A percentile compares a stretch with the other conserved stretches of the same genome.
phyloP scores from a whole-genome alignment of 1,140 invertebrate genomes.

The Drosophila paulistorum region DNA sequence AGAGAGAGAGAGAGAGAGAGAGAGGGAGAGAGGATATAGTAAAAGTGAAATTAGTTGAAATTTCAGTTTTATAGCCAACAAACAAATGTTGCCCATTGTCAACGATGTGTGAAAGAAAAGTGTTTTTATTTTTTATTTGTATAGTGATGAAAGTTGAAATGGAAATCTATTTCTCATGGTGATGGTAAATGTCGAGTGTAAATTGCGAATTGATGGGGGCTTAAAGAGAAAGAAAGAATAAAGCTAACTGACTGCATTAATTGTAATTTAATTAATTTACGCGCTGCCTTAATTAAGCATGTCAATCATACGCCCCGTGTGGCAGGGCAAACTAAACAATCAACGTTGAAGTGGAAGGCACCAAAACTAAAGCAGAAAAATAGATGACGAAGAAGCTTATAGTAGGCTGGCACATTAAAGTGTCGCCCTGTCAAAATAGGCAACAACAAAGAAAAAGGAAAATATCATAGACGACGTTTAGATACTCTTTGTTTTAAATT shows the following conservation, averaged over 20 bases:
- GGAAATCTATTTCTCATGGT: neutral
- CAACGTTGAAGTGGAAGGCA: neutral
- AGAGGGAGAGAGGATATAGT: neutral
- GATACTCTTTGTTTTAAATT: neutral
- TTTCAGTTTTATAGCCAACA: neutral
- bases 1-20: neutral
- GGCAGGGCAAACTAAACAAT: constrained; percentile 23
- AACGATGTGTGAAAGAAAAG: neutral
- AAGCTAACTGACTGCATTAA: constrained; percentile 64
- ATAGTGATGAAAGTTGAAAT: constrained; percentile 11
- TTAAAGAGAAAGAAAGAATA: constrained; percentile 31
- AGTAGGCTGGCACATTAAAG: constrained; percentile 59
- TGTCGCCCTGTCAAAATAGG: constrained; percentile 64
- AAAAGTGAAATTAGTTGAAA: constrained; percentile 21
- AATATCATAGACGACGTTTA: neutral
- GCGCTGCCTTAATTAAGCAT: constrained; percentile 63
- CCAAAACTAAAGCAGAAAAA: constrained; percentile 24
- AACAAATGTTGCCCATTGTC: constrained; percentile 16
- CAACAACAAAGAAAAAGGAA: constrained; percentile 4
- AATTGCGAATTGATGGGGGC: constrained; percentile 54
- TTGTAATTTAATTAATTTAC: constrained; percentile 77
- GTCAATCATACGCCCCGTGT: constrained; percentile 75
- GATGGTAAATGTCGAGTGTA: neutral
- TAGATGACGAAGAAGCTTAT: constrained; percentile 38
- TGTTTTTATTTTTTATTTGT: neutral